These are phyloP conservation scores for Lacerta viridis DNA, from an alignment of 2,797 vertebrate genomes.

Conservation along the genomic window DNA sequence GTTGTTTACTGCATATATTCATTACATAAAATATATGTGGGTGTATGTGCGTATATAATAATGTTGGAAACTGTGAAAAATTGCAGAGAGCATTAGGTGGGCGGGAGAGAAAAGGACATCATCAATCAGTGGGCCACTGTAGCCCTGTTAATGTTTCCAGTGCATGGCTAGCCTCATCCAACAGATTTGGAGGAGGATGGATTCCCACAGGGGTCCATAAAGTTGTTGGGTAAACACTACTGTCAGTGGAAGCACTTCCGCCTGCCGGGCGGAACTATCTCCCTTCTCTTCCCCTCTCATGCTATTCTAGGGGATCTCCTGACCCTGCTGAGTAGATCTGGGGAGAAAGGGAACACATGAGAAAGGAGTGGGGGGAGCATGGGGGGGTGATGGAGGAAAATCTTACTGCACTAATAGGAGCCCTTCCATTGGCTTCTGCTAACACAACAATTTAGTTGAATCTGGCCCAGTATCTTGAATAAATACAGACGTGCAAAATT, in stretches of 20 bases:
- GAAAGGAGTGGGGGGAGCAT: too few species aligned
- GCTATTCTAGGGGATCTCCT: too few species aligned
- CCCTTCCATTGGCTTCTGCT: too few species aligned
- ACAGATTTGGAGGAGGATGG: neutral
- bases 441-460: too few species aligned
- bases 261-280: too few species aligned
- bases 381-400: too few species aligned
- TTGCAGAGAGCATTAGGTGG: neutral
- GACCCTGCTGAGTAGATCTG: too few species aligned
- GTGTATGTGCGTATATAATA: neutral
- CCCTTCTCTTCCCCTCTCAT: too few species aligned
- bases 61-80: neutral
- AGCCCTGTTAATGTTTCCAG: constrained; percentile 14
- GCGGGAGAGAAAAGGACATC: neutral
- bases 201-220: neutral
- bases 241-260: neutral
- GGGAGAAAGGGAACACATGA: too few species aligned
- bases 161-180: neutral
- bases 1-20: constrained; percentile 17
- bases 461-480: too few species aligned
- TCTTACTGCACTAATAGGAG: too few species aligned
- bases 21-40: neutral
- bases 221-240: neutral
- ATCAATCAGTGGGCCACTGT: neutral
- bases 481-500: too few species aligned